Base-by-base conservation (phyloP, 1,140 invertebrate species). In the Diorhabda sublineata region DNA sequence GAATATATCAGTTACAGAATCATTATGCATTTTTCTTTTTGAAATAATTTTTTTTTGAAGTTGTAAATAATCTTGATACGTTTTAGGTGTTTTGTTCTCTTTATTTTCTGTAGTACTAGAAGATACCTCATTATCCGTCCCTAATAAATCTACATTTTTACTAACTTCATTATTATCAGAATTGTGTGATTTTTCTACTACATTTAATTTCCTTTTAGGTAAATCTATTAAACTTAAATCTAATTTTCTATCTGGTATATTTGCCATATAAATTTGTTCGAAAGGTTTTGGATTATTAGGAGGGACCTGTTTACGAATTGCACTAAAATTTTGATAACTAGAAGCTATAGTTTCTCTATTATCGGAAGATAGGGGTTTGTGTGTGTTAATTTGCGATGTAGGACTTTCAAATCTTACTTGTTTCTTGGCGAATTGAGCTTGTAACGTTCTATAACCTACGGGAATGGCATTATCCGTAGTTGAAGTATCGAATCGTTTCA, bases 191-290 rank as follows among this genome's bases (percentile, higher is more conserved):
- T 26, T 26, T 26, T 26, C 26, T 26, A 26, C 26, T 26, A 26
- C 26, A 26, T 26, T 26, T 26, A 26, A 26, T 26, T 26, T 26
- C 26, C 26, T 26, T 26, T 26, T 26, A 26, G 72, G 68, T 3
- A 70, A 60, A 64, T 81, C 78, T 43, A 81, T 74, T 43, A 81
- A 61, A 72, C 79, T 81, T 56, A 80, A 75, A 72, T 81, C 79
- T 69, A 81, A 72, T 59, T 78, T 64, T 47, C 76, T 69, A 72
- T 76, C 79, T 5, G 79, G 79, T 9, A 81, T 69, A 70, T 80
- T 79, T 9, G 77, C 76, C 76, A 78, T 73, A 67, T 81, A 79
- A 42, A 80, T 76, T 69, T 80, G 73, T 64, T 78, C 70, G 69
- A 80, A 79, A 59, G 65, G 72, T 57, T 45, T 71, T 42, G 47